phyloP scores from a whole-genome alignment of 2,888 invertebrate genomes.

The Chromoteleia sp. region DNA sequence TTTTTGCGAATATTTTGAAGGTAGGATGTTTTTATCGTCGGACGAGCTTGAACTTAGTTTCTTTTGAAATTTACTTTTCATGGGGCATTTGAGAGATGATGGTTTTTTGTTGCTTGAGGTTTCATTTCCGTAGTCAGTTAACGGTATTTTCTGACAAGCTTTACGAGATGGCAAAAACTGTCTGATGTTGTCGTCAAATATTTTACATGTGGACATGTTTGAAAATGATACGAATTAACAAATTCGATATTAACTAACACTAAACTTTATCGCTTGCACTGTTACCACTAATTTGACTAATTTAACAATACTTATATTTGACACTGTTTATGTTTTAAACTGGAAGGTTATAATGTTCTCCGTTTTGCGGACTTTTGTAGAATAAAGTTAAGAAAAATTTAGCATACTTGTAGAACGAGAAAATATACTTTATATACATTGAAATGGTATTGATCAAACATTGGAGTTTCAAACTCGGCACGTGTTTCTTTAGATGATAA shows the following conservation, averaged over 20 bases:
- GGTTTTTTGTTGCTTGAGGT: slow-evolving; percentile 8
- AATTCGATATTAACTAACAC: background rate
- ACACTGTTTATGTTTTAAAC: too few species aligned
- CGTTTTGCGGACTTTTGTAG: too few species aligned
- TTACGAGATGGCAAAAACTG: slow-evolving; percentile 47
- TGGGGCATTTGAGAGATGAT: slow-evolving; percentile 40
- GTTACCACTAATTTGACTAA: background rate
- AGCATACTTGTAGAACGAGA: background rate
- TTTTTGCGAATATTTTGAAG: slow-evolving; percentile 43
- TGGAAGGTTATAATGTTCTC: too few species aligned
- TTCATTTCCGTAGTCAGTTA: slow-evolving; percentile 6
- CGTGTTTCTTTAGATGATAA: background rate
- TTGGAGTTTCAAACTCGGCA: background rate
- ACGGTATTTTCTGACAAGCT: slow-evolving; percentile 5
- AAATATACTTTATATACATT: slow-evolving; percentile 1
- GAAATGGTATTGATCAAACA: slow-evolving; percentile 48
- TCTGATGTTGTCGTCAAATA: slow-evolving; percentile 59
- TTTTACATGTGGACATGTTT: slow-evolving; percentile 44
- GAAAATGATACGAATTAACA: background rate
- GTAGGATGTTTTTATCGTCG: slow-evolving; percentile 35
- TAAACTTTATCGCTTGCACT: background rate
- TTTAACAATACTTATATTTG: background rate
- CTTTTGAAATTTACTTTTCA: slow-evolving; percentile 60
- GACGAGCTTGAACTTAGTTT: slow-evolving; percentile 1
- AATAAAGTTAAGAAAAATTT: too few species aligned